Evolutionary conservation across 2,113 vertebrate genomes (phyloP).

Genomic region (Panthera leo): DNA sequence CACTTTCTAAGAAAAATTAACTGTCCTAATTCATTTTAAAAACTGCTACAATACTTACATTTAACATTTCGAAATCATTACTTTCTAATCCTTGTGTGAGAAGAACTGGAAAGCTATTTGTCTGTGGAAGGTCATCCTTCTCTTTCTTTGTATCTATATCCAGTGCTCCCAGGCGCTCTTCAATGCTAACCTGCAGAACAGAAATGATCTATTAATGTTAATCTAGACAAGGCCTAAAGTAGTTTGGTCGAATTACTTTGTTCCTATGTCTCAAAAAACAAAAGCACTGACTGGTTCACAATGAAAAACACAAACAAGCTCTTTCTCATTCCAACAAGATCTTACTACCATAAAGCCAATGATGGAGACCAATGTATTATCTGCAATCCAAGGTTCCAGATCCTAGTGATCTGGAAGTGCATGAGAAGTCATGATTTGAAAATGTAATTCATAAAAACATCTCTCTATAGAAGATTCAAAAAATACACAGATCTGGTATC

Average conservation of each 20-base stretch:
- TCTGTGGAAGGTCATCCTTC: constrained; percentile 89
- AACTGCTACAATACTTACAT: constrained; percentile 87
- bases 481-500: background rate
- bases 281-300: background rate
- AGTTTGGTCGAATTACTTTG: background rate
- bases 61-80: constrained; percentile 91
- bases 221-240: background rate
- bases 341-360: background rate
- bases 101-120: constrained; percentile 93
- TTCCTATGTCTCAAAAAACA: background rate
- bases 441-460: background rate
- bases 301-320: background rate
- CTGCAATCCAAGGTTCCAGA: background rate
- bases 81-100: constrained; percentile 97
- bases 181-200: constrained; percentile 90
- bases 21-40: constrained; percentile 6
- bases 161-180: constrained; percentile 93
- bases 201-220: background rate
- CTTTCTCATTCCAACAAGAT: background rate
- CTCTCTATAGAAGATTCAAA: background rate
- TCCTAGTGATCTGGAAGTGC: background rate
- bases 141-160: constrained; percentile 87
- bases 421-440: background rate
- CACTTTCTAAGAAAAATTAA: constrained; percentile 41
- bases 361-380: background rate